Base-by-base conservation (phyloP, 2,797 vertebrate genomes). In the Scarus forsteni region DNA sequence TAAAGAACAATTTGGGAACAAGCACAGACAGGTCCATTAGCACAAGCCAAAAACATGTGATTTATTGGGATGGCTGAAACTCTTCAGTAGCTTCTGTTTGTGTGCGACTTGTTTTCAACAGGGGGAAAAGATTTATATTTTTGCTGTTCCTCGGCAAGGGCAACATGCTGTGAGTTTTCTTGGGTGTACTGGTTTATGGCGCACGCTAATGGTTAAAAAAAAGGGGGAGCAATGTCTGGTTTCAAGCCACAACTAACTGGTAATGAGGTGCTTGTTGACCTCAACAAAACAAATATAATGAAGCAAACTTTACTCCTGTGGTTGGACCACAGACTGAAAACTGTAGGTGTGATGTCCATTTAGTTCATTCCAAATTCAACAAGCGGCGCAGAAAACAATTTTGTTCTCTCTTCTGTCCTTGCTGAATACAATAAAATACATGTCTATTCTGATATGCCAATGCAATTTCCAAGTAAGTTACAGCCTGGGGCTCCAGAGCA, bases 401-500 rank as follows among this genome's bases (percentile, higher is more conserved):
- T 39, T 48, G 48, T 18, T 64, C 27, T 18, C 14, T 35, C 19
- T 36, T 0, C 44, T 70, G 10, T 70, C 46, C 59, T 75, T 5
- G 2, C 16, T 49, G 65, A 81, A 66, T 48, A 58, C 48, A 65
- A 38, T 36, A 40, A 70, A 73, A 79, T 56, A 7, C 48, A 67
- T 54, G 19, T 59, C 67, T 71, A 65, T 81, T 79, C 54, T 8
- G 68, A 52, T 16, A 69, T 51, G 75, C 73, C 71, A 16, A 44
- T 62, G 60, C 61, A 70, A 65, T 83, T 79, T 78, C 67, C 56
- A 43, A 78, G 73, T 40, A 18, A 75, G 53, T 60, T 67, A 58
- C 19, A 63, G 75, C 70, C 66, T 35, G 68, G 64, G 79, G 80
- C 72, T 79, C 62, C 14, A 49, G 75, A 83, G 77, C 75, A 80